Conservation (phyloP, 2,797 vertebrate genomes). For the Melanotaenia pygmaea region DNA sequence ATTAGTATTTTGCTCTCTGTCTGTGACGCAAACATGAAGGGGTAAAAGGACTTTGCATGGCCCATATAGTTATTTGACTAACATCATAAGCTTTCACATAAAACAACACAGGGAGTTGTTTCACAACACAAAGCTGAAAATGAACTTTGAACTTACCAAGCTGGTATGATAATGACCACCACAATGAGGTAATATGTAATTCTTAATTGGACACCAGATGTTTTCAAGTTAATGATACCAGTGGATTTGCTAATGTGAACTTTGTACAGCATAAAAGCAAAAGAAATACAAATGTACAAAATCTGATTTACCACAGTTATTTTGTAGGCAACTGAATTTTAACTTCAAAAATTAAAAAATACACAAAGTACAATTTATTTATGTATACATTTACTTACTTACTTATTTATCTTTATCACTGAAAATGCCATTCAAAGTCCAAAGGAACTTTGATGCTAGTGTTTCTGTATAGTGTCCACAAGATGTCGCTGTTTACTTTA, state of each 20-base stretch:
- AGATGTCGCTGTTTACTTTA: conserved; percentile 47
- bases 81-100: not conserved
- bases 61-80: not conserved
- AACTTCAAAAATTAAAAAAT: no score
- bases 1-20: not conserved
- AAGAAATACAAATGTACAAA: no score
- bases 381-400: no score
- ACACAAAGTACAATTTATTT: no score
- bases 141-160: conserved; percentile 53
- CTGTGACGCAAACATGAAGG: not conserved
- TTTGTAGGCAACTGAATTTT: not conserved
- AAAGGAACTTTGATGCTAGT: not conserved
- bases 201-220: conserved; percentile 5
- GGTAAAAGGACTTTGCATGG: not conserved
- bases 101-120: conserved; percentile 8
- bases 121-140: conserved; percentile 16
- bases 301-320: not conserved
- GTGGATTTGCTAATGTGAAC: not conserved
- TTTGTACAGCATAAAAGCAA: not conserved
- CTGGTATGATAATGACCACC: conserved; percentile 2
- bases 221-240: not conserved
- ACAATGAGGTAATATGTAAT: conserved; percentile 6
- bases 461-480: conserved; percentile 36
- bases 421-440: no score
- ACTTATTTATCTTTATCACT: no score